Base-by-base conservation (phyloP, 2,113 vertebrate genomes). In the Sphaerodactylus townsendi region DNA sequence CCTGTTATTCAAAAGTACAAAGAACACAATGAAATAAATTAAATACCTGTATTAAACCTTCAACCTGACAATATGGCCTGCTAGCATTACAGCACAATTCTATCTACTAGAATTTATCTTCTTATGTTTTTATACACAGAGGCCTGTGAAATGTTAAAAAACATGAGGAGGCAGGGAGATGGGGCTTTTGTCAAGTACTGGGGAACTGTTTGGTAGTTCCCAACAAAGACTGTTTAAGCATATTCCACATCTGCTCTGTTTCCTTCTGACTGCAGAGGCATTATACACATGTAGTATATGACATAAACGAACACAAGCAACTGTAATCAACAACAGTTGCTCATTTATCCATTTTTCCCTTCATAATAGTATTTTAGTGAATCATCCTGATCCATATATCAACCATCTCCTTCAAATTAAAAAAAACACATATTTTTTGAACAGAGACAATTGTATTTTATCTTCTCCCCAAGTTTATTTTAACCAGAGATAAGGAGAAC, bases 1-100 rank as follows among this genome's bases (percentile, higher is more conserved):
- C 98, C 99, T 99, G 79, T 83, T 1, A 3, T 87, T 84, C 1
- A 35, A 90, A 62, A 91, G 46, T 2, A 73, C 8, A 82, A 91
- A 87, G 77, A 85, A 82, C 33, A 75, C 4, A 77, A 33, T 30
- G 25, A 87, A 70, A 66, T 13, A 28, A 86, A 91, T 13, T 13
- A 39, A 5, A 84, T 48, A 35, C 5, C 77, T 0, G 56, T 71
- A 82, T 2, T 33, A n/a, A 53, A 33, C 23, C 50, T 3, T 28
- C 2, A 53, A 74, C 81, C 3, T 66, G 0, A 0, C 0, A 0
- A 70, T 69, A 33, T 7, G 35, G 83, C 70, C 21, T 65, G 25
- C 30, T 77, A 64, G 46, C 41, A 71, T 59, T 30, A 41, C 37
- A 59, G n/a, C 33, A 64, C 17, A 44, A 5, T 28, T 8, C 41